These are phyloP conservation scores for Gasterosteus aculeatus DNA, from an alignment of 2,113 vertebrate genomes.

Conservation along the genomic window DNA sequence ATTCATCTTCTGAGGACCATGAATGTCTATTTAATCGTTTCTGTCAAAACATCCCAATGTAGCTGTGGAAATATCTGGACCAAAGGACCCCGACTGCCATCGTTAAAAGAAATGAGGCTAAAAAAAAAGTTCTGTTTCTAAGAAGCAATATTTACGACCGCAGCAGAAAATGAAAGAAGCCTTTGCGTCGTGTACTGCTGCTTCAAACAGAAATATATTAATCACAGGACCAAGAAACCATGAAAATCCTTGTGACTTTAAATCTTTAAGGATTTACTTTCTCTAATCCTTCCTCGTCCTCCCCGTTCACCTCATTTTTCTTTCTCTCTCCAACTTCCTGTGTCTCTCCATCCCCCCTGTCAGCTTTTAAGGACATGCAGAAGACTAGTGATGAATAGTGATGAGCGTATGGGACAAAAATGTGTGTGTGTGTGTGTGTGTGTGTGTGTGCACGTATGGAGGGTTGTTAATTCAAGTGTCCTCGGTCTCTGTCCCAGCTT, in stretches of 20 bases:
- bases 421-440: constrained; percentile 24
- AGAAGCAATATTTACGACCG: background rate
- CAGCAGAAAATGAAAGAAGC: background rate
- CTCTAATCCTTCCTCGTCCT: background rate
- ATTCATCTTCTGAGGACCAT: background rate
- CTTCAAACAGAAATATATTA: background rate
- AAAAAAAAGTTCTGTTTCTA: background rate
- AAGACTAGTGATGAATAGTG: constrained; percentile 69
- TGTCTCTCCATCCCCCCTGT: constrained; percentile 36
- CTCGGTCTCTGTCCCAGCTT: constrained; percentile 44
- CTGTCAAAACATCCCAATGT: background rate
- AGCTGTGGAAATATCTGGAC: background rate
- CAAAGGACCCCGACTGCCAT: background rate
- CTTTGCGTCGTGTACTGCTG: background rate
- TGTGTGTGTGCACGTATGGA: constrained; percentile 17
- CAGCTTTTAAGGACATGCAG: constrained; percentile 52
- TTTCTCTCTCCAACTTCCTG: background rate
- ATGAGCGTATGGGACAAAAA: constrained; percentile 70
- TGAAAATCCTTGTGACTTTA: constrained; percentile 13
- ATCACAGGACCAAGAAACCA: background rate
- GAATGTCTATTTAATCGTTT: background rate
- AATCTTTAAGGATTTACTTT: constrained; percentile 11
- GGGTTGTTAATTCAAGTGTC: constrained; percentile 45
- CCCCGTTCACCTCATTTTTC: constrained; percentile 17
- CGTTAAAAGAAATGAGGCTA: background rate